Conservation (phyloP, 2,888 invertebrate species). For the Notodonta dromedarius region DNA sequence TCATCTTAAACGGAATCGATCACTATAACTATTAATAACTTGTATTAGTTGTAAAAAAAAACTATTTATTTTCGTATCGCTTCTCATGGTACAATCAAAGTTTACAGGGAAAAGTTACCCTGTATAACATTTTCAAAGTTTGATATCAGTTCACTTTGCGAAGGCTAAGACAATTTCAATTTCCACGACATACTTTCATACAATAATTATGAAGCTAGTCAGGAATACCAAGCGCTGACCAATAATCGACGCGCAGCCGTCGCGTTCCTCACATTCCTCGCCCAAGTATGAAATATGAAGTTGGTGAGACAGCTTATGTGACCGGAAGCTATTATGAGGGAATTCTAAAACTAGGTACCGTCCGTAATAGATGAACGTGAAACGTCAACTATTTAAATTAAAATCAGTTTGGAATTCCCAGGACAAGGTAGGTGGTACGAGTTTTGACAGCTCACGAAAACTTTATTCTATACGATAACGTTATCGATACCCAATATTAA, state of each 20-base stretch:
- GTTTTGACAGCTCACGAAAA: no score
- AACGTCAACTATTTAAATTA: slow-evolving; percentile 13
- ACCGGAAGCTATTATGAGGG: slow-evolving; percentile 49
- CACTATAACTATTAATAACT: no score
- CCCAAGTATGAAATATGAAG: slow-evolving; percentile 68
- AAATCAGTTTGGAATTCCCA: not conserved
- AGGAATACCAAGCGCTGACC: slow-evolving; percentile 62
- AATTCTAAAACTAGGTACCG: slow-evolving; percentile 55
- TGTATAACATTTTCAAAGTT: no score
- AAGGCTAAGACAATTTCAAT: slow-evolving; percentile 26
- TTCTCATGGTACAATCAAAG: no score
- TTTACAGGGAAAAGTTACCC: no score
- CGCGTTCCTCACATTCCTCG: slow-evolving; percentile 63
- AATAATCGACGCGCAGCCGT: slow-evolving; percentile 57
- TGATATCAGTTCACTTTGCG: not conserved
- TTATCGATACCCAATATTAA: no score
- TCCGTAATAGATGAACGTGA: slow-evolving; percentile 11
- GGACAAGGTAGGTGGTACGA: no score
- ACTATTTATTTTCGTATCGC: no score
- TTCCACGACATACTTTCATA: slow-evolving; percentile 46
- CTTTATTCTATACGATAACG: no score
- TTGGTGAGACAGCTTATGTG: slow-evolving; percentile 52
- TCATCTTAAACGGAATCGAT: no score
- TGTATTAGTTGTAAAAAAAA: no score
- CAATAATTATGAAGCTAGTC: slow-evolving; percentile 71